Conservation (phyloP, 2,888 invertebrate genomes). For the Autographa gamma region DNA sequence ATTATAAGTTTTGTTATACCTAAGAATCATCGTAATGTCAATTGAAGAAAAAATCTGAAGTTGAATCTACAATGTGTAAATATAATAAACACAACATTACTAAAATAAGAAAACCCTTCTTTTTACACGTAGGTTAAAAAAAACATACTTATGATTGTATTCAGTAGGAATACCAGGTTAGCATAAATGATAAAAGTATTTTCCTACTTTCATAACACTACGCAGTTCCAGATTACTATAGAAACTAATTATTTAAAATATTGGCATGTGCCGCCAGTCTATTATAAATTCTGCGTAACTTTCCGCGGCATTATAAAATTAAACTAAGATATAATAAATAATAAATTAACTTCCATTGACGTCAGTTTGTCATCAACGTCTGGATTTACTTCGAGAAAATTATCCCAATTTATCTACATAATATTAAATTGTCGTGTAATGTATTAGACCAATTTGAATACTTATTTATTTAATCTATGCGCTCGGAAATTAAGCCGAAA, state of each 20-base stretch:
- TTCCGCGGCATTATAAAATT: slow-evolving; percentile 1
- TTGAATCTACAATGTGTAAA: too few species aligned
- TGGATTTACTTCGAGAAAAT: not conserved
- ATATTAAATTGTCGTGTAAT: not conserved
- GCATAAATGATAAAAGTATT: not conserved
- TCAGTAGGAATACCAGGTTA: not conserved
- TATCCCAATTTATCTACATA: not conserved
- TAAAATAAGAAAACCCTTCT: not conserved
- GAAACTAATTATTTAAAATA: slow-evolving; percentile 1
- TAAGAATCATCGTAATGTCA: too few species aligned
- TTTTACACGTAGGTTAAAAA: not conserved
- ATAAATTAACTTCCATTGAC: slow-evolving; percentile 4
- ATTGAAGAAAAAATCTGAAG: too few species aligned
- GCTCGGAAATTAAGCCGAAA: too few species aligned
- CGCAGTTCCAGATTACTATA: not conserved
- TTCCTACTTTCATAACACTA: not conserved
- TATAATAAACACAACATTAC: too few species aligned
- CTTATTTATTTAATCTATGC: too few species aligned
- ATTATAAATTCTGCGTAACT: not conserved
- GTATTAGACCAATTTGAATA: not conserved
- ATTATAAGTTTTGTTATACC: too few species aligned
- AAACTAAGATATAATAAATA: not conserved
- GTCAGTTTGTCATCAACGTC: not conserved
- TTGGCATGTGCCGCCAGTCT: slow-evolving; percentile 1
- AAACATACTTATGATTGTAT: not conserved